Percentiles rank a stretch among this genome's conserved stretches.
phyloP scores from a whole-genome alignment of 2,797 vertebrate species.

The Saxicola maurus region DNA sequence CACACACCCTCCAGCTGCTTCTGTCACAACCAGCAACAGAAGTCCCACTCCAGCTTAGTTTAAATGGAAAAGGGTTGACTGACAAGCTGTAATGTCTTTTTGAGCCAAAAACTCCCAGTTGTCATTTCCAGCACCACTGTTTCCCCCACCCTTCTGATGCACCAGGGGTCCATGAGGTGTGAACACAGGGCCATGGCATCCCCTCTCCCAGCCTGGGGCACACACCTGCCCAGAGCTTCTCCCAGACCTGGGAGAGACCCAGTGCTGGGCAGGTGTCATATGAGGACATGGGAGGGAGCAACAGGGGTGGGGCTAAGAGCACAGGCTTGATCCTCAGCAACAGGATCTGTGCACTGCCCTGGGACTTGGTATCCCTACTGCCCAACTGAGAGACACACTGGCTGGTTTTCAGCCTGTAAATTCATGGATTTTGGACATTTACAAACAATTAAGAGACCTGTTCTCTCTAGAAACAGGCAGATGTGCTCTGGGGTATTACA shows the following conservation, averaged over 20 bases:
- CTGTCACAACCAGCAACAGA: neutral
- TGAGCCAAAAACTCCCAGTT: neutral
- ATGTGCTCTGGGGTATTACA: neutral
- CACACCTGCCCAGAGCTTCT: neutral
- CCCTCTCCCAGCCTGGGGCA: neutral
- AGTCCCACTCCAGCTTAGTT: neutral
- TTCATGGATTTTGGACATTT: neutral
- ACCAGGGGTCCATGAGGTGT: neutral
- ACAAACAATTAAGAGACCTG: neutral
- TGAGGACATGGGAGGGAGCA: accelerated
- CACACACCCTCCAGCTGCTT: neutral
- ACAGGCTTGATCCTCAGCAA: accelerated
- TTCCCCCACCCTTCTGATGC: neutral
- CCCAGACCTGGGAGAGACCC: neutral
- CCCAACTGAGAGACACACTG: accelerated
- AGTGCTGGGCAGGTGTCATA: accelerated
- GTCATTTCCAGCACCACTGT: neutral
- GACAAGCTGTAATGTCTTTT: neutral
- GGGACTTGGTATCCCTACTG: accelerated
- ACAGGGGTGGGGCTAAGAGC: neutral
- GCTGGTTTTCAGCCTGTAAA: neutral
- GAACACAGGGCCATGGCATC: accelerated
- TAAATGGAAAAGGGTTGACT: neutral
- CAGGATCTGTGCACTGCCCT: neutral
- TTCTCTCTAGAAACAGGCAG: neutral